These are phyloP conservation scores for Etia nguti DNA, from an alignment of 2,113 vertebrate species.

Conservation along the genomic window DNA sequence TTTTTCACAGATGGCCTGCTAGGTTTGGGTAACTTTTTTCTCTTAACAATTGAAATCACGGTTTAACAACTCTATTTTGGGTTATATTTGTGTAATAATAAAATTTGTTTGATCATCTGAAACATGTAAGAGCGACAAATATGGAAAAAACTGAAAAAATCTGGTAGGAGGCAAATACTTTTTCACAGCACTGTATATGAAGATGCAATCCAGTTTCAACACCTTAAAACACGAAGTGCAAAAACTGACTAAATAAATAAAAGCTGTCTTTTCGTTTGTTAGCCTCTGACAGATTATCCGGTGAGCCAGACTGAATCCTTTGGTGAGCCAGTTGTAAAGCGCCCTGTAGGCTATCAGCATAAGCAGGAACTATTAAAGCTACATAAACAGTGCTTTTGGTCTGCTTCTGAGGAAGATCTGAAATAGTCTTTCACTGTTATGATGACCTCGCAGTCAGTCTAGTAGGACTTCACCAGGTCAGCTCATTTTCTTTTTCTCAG, in stretches of 20 bases:
- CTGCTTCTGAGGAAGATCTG: not conserved
- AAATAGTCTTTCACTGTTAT: not conserved
- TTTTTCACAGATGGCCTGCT: not conserved
- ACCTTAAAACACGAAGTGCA: not conserved
- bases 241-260: not conserved
- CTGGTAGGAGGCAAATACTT: not conserved
- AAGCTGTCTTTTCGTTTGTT: not conserved
- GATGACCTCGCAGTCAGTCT: not conserved
- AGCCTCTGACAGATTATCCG: not conserved
- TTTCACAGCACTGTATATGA: not conserved
- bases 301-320: not conserved
- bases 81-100: not conserved
- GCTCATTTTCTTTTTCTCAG: not conserved
- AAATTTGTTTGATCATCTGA: not conserved
- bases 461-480: not conserved
- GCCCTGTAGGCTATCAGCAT: not conserved
- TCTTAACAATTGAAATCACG: not conserved
- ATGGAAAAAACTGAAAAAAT: not conserved
- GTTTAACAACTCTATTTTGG: fast-evolving
- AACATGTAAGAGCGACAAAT: not conserved
- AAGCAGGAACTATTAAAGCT: not conserved
- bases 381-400: not conserved
- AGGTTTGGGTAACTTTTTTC: not conserved
- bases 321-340: not conserved
- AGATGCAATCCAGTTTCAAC: not conserved